Evolutionary conservation across 2,888 invertebrate genomes (phyloP), one percentile per base, ranked within the genome.

Genomic region (Tetropium fuscum): DNA sequence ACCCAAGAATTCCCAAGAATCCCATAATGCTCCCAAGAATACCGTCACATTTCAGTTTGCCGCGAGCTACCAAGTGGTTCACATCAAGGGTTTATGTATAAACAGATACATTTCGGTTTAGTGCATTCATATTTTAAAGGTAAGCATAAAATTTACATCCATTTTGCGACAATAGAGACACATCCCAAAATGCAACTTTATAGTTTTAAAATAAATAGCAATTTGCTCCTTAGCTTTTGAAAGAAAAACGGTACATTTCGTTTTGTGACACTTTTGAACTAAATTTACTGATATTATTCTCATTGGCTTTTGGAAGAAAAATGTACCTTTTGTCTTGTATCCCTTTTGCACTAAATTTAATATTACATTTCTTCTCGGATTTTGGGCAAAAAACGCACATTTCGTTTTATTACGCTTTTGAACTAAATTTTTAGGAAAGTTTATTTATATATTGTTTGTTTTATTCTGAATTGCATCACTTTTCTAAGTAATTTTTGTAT

Each of bases 181-280:
- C 27, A 27, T 27, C 27, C 27, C 27, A 6, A 27, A 27, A 27
- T 27, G 7, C 27, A 27, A 7, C 27, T 3, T n/a, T 27, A 27
- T 27, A n/a, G 6, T 27, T 27, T 27, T 3, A 27, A 2, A 27
- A 27, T 6, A 27, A 6, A 6, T 2, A 27, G n/a, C n/a, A 27
- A 27, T 3, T 27, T 27, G 7, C 27, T 27, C 27, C n/a, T 27
- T 2, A 27, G 3, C 6, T 27, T 27, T 27, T 27, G n/a, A 7
- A 27, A 27, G 2, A 27, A 7, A 3, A 27, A 27, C 3, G 7
- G 8, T n/a, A 27, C 6, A 27, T 27, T 27, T 27, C 27, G 27
- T 27, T 27, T 27, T 27, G 27, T 27, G n/a, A 27, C 27, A 27
- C 27, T 27, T 27, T 27, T 27, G 27, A 27, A 27, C 27, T 27